phyloP scores from a whole-genome alignment of 1,140 invertebrate species.

The Delia radicum region DNA sequence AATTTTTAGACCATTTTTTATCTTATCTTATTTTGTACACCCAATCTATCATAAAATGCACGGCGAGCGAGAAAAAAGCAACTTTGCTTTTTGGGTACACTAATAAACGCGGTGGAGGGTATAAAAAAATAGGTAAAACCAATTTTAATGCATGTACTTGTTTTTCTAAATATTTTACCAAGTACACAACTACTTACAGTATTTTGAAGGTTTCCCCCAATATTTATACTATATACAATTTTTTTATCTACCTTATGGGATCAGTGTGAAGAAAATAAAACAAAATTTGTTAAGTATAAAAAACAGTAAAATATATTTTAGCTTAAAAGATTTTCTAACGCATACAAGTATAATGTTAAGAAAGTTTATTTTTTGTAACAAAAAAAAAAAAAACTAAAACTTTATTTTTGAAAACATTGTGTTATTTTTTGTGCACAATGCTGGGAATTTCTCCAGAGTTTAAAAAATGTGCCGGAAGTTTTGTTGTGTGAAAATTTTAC shows the following conservation, averaged over 20 bases:
- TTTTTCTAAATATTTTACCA: no score
- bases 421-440: background rate
- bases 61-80: no score
- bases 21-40: no score
- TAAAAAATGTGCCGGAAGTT: slow-evolving; percentile 5
- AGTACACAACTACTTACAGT: no score
- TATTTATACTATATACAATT: background rate
- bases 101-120: no score
- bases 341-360: background rate
- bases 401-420: background rate
- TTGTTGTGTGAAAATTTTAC: background rate
- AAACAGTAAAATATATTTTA: background rate
- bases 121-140: no score
- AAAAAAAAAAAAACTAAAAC: background rate
- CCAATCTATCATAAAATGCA: no score
- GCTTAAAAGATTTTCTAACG: slow-evolving; percentile 14
- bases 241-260: background rate
- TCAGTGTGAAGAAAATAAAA: slow-evolving; percentile 1
- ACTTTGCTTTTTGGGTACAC: no score
- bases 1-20: no score
- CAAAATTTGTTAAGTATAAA: background rate
- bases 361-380: background rate
- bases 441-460: background rate
- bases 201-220: no score
- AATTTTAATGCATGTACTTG: no score